phyloP scores from a whole-genome alignment of 2,888 invertebrate species.

The Tromatobia lineatoria region DNA sequence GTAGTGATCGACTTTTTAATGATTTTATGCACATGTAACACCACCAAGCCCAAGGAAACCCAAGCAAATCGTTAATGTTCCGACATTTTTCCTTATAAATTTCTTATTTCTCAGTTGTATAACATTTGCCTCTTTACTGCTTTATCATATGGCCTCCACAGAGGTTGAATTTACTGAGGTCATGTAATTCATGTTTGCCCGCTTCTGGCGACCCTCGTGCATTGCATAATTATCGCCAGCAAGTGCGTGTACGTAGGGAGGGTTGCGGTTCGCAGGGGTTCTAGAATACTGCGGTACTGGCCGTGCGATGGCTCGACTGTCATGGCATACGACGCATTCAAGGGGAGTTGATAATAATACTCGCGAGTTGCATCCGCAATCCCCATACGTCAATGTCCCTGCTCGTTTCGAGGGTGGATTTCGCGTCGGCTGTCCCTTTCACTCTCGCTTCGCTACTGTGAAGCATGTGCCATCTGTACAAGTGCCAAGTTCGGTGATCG shows the following conservation, averaged over 20 bases:
- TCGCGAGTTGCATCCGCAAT: constrained; percentile 64
- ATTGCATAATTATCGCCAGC: constrained; percentile 78
- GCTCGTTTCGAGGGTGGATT: constrained; percentile 59
- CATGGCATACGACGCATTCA: constrained; percentile 50
- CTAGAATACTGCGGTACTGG: constrained; percentile 51
- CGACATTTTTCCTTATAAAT: background rate
- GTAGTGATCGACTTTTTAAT: background rate
- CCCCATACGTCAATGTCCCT: constrained; percentile 70
- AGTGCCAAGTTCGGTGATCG: constrained; percentile 47
- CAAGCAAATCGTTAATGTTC: background rate
- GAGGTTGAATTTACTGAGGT: constrained; percentile 32
- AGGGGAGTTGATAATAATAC: constrained; percentile 57
- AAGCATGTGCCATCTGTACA: constrained; percentile 25
- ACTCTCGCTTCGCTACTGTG: background rate
- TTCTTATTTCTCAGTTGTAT: background rate
- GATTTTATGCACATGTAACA: background rate
- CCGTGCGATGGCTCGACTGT: constrained; percentile 46
- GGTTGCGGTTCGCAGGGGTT: constrained; percentile 28
- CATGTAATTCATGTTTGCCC: constrained; percentile 66
- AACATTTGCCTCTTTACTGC: background rate
- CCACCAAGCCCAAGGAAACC: background rate
- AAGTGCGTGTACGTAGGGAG: constrained; percentile 51
- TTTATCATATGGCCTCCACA: constrained; percentile 23
- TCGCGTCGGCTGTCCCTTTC: constrained; percentile 34
- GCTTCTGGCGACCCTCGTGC: constrained; percentile 67